Percentiles rank a stretch among this genome's conserved stretches.
These are phyloP conservation scores for Neopelma chrysocephalum DNA, from an alignment of 2,797 vertebrate species.

Conservation along the genomic window DNA sequence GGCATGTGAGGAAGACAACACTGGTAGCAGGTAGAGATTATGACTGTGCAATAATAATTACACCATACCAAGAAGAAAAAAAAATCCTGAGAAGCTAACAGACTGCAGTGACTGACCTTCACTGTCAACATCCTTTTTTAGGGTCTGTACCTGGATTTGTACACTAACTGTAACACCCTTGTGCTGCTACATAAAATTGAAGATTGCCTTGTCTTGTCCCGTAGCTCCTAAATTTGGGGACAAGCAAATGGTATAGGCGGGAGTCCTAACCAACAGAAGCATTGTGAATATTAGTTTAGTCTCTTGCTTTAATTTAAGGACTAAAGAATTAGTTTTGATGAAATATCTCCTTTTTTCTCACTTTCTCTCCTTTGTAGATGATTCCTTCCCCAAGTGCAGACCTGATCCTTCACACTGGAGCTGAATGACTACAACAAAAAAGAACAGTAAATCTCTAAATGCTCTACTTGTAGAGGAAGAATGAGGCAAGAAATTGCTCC, in stretches of 20 bases:
- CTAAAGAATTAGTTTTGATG: not conserved
- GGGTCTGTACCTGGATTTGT: not conserved
- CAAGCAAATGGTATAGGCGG: not conserved
- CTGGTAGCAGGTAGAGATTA: not conserved
- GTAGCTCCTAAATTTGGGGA: not conserved
- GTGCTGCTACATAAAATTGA: not conserved
- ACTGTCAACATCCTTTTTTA: not conserved
- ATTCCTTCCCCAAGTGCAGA: not conserved
- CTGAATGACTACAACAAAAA: not conserved
- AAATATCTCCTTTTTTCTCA: not conserved
- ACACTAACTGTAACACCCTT: not conserved
- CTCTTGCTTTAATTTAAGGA: not conserved
- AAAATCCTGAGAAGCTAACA: not conserved
- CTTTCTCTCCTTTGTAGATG: not conserved
- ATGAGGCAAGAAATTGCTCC: not conserved
- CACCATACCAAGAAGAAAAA: not conserved
- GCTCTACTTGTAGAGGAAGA: not conserved
- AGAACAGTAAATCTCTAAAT: not conserved
- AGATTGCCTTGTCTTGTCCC: not conserved
- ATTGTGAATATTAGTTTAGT: not conserved
- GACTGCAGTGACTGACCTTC: not conserved
- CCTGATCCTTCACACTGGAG: not conserved
- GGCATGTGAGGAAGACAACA: not conserved
- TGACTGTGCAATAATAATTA: not conserved
- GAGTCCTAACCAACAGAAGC: not conserved